Base-by-base conservation (phyloP, 2,113 vertebrate genomes). In the Trogon melanurus region DNA sequence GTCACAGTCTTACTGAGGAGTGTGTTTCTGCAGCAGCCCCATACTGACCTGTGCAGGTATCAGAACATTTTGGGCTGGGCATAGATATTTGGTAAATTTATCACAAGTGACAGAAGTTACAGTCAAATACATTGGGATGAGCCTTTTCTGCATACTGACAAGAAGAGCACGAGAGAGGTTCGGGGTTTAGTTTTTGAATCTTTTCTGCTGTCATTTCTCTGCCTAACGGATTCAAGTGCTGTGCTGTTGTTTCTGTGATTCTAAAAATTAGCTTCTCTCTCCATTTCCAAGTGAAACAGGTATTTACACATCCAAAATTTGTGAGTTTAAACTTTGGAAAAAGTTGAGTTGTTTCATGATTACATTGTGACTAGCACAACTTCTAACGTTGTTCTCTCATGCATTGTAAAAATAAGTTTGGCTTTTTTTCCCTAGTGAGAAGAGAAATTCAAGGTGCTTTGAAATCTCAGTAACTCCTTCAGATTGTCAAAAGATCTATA, bases 381-480 rank as follows among this genome's bases (percentile, higher is more conserved):
- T 53, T 71, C 71, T 88, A 93, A 84, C 12, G 21, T 27, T 80
- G 64, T 13, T 1, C 50, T 38, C 19, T 84, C 34, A 34, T 51
- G 56, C 60, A 58, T 36, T 44, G 51, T 45, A 91, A 89, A 93
- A 89, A 85, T 34, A 51, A 41, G 41, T 41, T 41, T 2, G 1
- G 6, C 13, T 48, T 30, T 57, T 79, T 85, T 73, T 82, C 29
- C 57, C 45, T 36, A 79, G 23, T 57, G 50, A 84, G 76, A 85
- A 93, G 27, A 93, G 27, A 91, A 91, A 76, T 50, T 84, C 53
- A 84, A 94, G 61, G 75, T 90, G 85, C 80, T 88, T 78, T 74
- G 75, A 86, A 75, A 84, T 85, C 12, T 87, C 80, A 50, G 22
- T 69, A 91, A 93, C 44, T 62, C 53, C 9, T 10, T 41, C 80